Base-by-base conservation (phyloP, 1,140 invertebrate genomes). In the Pseudobourletiella spinata region DNA sequence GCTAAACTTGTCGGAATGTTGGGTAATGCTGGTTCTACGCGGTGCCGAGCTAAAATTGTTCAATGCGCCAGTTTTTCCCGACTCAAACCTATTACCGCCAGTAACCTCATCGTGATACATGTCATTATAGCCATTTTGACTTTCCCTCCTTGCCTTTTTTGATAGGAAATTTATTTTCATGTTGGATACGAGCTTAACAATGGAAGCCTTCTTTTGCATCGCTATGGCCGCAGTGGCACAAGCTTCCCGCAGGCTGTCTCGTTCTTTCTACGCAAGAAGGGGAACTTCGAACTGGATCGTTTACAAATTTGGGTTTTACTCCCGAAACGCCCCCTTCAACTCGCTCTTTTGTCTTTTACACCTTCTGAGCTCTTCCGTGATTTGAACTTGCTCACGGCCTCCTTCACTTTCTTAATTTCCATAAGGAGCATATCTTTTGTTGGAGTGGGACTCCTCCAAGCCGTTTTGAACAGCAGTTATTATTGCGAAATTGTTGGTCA, bases 401-500 rank as follows among this genome's bases (percentile, higher is more conserved):
- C 56, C 20, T 56, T 55, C 16, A 39, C 18, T 29, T 46, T 57
- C 44, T 52, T 35, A 2, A 65, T 30, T 30, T 62, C 57, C 18
- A 32, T 42, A 2, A 56, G 15, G 52, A 89, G 84, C 66, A 86
- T 74, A 73, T 91, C 88, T 69, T n/a, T 91, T 85, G 57, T 86
- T 83, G 71, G 84, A 86, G 70, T 88, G 86, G 76, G 89, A 82
- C 14, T 84, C 81, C 72, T 91, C 86, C 75, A 93, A 84, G 82
- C 95, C 86, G 72, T 89, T 86, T 78, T 88, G 91, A 32, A 91
- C 76, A 70, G 82, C 87, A 64, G 84, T 83, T 29, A 92, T 91
- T 6, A 91, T 75, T 52, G 82, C 87, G 60, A 95, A 78, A 75
- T 95, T 95, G 73, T 95, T 95, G 1, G 92, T 74, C 1, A 89